phyloP scores from a whole-genome alignment of 2,888 invertebrate species.

The Frankliniella fusca region DNA sequence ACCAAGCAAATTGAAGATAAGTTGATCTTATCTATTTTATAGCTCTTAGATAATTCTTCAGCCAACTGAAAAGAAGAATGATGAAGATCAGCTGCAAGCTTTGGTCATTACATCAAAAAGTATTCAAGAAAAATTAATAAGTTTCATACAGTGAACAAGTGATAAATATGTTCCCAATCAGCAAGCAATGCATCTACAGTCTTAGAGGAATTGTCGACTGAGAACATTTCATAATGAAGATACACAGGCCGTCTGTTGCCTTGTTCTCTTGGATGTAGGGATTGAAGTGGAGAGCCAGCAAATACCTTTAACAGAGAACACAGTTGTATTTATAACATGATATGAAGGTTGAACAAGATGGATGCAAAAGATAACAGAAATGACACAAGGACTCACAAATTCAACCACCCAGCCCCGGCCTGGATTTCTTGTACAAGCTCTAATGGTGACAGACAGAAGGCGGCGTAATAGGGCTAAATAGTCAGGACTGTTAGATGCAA shows the following conservation, averaged over 20 bases:
- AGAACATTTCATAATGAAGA: slow-evolving; percentile 85
- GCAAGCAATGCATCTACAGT: slow-evolving; percentile 81
- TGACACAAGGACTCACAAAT: slow-evolving; percentile 61
- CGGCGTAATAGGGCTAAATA: slow-evolving; percentile 71
- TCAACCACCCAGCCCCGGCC: slow-evolving; percentile 76
- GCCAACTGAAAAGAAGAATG: slow-evolving; percentile 47
- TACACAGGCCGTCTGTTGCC: slow-evolving; percentile 78
- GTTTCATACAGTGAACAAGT: slow-evolving; percentile 61
- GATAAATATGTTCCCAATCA: slow-evolving; percentile 90
- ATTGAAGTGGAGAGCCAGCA: slow-evolving; percentile 62
- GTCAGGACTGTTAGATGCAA: slow-evolving; percentile 47
- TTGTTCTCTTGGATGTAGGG: slow-evolving; percentile 78
- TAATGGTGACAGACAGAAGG: slow-evolving; percentile 75
- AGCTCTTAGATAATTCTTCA: slow-evolving; percentile 74
- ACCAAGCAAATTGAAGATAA: slow-evolving; percentile 47
- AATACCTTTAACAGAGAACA: slow-evolving; percentile 51
- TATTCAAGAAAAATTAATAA: not conserved
- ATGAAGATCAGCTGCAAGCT: not conserved
- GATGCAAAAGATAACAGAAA: too few relatives aligned
- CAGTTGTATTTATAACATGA: slow-evolving; percentile 48
- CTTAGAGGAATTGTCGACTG: slow-evolving; percentile 68
- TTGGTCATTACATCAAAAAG: not conserved
- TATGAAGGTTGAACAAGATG: too few relatives aligned
- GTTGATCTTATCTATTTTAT: slow-evolving; percentile 59
- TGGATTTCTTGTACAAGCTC: slow-evolving; percentile 49